These are phyloP conservation scores for Hippoglossus hippoglossus DNA, from an alignment of 2,797 vertebrate genomes.

Conservation along the genomic window DNA sequence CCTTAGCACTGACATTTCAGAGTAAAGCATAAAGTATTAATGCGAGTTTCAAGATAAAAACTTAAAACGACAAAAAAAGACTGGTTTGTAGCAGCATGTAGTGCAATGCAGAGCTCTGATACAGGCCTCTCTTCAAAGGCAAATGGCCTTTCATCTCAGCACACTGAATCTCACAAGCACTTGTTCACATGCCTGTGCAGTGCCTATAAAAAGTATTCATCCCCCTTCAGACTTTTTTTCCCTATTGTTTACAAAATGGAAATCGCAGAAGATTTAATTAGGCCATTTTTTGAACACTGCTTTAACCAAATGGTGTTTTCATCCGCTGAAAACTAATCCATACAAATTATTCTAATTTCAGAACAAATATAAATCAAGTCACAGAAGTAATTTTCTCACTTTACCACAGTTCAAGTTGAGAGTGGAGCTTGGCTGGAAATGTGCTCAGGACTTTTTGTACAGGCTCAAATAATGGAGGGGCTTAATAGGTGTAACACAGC, in stretches of 20 bases:
- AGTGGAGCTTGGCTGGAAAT: background rate
- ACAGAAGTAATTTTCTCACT: background rate
- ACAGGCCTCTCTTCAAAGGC: slow-evolving; percentile 58
- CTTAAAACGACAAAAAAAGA: slow-evolving; percentile 36
- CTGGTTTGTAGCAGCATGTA: slow-evolving; percentile 42
- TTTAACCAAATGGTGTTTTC: slow-evolving; percentile 22
- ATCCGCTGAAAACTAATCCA: slow-evolving; percentile 33
- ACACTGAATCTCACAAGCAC: slow-evolving; percentile 51
- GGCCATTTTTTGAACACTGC: slow-evolving; percentile 11
- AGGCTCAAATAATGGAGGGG: no score
- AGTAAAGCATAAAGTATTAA: slow-evolving; percentile 28
- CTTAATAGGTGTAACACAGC: no score
- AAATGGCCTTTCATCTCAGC: slow-evolving; percentile 67
- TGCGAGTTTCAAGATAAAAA: slow-evolving; percentile 28
- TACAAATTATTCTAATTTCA: slow-evolving; percentile 25
- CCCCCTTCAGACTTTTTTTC: slow-evolving; percentile 50
- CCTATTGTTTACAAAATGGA: slow-evolving; percentile 52
- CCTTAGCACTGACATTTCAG: slow-evolving; percentile 20
- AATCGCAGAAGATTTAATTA: slow-evolving; percentile 52
- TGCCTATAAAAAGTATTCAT: slow-evolving; percentile 57
- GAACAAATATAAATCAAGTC: slow-evolving; percentile 1
- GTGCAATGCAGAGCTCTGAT: slow-evolving; percentile 45
- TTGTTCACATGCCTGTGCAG: slow-evolving; percentile 11
- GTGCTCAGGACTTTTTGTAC: no score
- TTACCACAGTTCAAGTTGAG: background rate